Base-by-base conservation (phyloP, 2,113 vertebrate genomes). In the Oenanthe melanoleuca region DNA sequence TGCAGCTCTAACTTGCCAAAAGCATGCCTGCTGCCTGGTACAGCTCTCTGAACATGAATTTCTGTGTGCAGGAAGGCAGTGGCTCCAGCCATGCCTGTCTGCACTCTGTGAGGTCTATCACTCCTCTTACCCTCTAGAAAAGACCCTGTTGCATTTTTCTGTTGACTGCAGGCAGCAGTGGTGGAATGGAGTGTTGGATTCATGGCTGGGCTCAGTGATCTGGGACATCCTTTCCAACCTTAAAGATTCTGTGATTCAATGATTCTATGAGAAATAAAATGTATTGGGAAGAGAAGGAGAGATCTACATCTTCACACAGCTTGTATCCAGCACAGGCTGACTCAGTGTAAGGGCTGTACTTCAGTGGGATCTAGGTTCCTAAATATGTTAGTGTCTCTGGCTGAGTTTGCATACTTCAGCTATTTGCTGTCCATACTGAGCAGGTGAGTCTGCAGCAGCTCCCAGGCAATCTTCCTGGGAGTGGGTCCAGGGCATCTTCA, bases 11-110 rank as follows among this genome's bases (percentile, higher is more conserved):
- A 5, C 9, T 44, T 70, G 10, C 26, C 70, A 42, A 66, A 86
- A 34, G 7, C n/a, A 21, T 0, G 0, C 6, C 47, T 82, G 37
- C n/a, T 57, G 7, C 23, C 44, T 26, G 42, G 21, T 45, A 45
- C 2, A 7, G 6, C 5, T 28, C 24, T 49, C 40, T 86, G 64
- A 80, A 21, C 2, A 0, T 42, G 75, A 56, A 53, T 49, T 57
- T n/a, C 42, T 19, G 0, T 16, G 10, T 71, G n/a, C 57, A 75
- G 57, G n/a, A 44, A 49, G 38, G 52, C 12, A 5, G n/a, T n/a
- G 31, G 9, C 12, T 67, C 31, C 18, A 34, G 9, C 25, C 14
- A 53, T 40, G 37, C 8, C 28, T 61, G 13, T 31, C 56, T 78
- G 56, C 12, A 7, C 26, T 55, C 4, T 14, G 1, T 9, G 22